A percentile compares a stretch with the other conserved stretches of the same genome.
phyloP scores from a whole-genome alignment of 1,140 invertebrate species.

The Dreissena rostriformis region DNA sequence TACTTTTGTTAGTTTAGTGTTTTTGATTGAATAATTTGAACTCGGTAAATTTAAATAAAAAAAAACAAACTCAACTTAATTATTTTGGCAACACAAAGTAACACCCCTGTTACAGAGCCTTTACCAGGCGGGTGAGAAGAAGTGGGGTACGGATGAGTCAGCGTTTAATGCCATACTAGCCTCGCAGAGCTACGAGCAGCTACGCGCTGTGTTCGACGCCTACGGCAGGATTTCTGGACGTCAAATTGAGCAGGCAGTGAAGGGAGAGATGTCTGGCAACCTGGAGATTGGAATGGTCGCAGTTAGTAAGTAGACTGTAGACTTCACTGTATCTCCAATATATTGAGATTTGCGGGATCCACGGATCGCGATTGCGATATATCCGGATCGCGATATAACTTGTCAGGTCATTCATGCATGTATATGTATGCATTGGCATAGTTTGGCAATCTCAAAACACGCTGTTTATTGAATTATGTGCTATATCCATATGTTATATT shows the following conservation, averaged over 20 bases:
- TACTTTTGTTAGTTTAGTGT: no score
- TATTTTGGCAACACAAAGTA: no score
- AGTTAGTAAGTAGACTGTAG: constrained; percentile 71
- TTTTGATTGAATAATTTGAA: no score
- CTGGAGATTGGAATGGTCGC: constrained; percentile 77
- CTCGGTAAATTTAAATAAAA: no score
- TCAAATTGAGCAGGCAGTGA: constrained; percentile 78
- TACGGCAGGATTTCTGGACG: constrained; percentile 73
- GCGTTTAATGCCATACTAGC: constrained; percentile 78
- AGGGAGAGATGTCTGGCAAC: constrained; percentile 81
- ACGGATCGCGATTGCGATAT: neutral
- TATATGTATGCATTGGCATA: neutral
- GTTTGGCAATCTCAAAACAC: neutral
- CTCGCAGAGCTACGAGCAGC: constrained; percentile 78
- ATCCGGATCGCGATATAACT: no score
- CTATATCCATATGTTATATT: no score
- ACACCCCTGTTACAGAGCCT: constrained; percentile 65
- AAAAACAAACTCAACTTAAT: no score
- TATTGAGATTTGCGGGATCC: neutral
- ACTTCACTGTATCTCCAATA: neutral
- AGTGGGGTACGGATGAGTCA: constrained; percentile 83
- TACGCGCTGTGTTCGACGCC: constrained; percentile 79
- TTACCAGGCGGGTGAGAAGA: constrained; percentile 82
- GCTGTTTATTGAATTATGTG: neutral
- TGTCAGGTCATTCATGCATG: neutral